Percentiles rank a stretch among this genome's conserved stretches.
Conservation (phyloP, 2,113 vertebrate genomes). For the Dasyornis broadbenti region DNA sequence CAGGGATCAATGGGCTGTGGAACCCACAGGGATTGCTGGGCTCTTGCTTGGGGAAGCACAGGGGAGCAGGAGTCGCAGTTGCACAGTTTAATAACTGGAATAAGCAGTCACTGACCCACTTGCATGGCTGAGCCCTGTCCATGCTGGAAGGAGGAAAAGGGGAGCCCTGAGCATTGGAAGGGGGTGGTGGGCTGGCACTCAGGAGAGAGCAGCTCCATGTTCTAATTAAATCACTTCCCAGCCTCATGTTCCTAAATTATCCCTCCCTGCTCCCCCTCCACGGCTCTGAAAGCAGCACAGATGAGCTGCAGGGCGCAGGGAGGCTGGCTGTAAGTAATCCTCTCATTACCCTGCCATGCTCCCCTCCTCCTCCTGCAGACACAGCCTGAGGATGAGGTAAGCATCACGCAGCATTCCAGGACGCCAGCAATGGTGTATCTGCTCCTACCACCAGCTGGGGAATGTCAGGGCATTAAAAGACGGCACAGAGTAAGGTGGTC, state of each 20-base stretch:
- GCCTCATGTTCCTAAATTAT: background rate
- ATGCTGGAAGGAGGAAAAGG: background rate
- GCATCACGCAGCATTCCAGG: background rate
- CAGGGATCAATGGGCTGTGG: background rate
- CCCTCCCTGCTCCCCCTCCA: too few relatives aligned
- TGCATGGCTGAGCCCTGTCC: background rate
- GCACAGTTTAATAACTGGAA: background rate
- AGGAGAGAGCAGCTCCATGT: background rate
- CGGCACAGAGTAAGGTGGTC: background rate
- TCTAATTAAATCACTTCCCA: background rate
- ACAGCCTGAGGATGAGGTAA: background rate
- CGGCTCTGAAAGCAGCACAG: background rate
- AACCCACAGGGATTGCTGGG: background rate
- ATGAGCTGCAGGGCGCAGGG: background rate
- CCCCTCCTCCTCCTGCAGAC: background rate
- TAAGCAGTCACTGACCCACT: background rate
- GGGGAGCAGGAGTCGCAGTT: accelerated
- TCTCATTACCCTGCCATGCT: background rate
- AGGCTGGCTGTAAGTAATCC: constrained; percentile 26
- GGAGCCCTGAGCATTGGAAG: background rate
- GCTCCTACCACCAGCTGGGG: accelerated
- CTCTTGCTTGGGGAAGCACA: background rate
- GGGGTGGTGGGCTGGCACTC: background rate
- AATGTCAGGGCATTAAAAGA: background rate
- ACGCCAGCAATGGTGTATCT: background rate